Base-by-base conservation (phyloP, 1,140 invertebrate species). In the Drosophila fuyamai region DNA sequence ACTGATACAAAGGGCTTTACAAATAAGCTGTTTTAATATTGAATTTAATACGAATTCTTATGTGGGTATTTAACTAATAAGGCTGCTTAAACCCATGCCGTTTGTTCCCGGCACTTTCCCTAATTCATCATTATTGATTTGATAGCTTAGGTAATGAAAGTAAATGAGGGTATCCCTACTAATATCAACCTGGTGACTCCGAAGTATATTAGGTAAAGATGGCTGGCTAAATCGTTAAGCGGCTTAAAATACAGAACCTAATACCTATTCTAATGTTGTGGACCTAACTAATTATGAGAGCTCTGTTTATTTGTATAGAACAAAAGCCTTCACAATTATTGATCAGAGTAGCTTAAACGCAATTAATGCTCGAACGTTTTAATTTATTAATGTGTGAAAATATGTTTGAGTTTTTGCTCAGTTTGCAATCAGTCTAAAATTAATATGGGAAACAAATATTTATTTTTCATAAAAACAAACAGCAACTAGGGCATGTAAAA, bases 241-340 rank as follows among this genome's bases (percentile, higher is more conserved):
- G 18, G 32, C 47, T 61, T 61, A 40, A 7, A 55, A 29, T 16
- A 16, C 35, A 55, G 23, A 32, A 51, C 14, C 18, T 32, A 43
- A 18, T n/a, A 14, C 36, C 54, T 50, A 61, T 57, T 40, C 48
- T 41, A 41, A 56, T 18, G 50, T 16, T 18, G 59, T 48, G 58
- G n/a, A 36, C 44, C 48, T 6, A 61, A 10, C 47, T 57, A 41
- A 61, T 61, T 61, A 61, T 32, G 59, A 57, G 13, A 57, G 59
- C 36, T 56, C 36, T n/a, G 53, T 41, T 62, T 23, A 41, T 16
- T 41, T 54, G 12, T 35, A 29, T 50, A 50, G n/a, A 50, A 16
- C 44, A 35, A 32, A 9, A 27, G 36, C 50, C 59, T 57, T 62
- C 12, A 41, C 36, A 43, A 8, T 62, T 41, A 41, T 62, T 41